Evolutionary conservation across 2,888 invertebrate genomes (phyloP), one percentile per base, ranked within the genome.

Genomic region (Euclidia mi): DNA sequence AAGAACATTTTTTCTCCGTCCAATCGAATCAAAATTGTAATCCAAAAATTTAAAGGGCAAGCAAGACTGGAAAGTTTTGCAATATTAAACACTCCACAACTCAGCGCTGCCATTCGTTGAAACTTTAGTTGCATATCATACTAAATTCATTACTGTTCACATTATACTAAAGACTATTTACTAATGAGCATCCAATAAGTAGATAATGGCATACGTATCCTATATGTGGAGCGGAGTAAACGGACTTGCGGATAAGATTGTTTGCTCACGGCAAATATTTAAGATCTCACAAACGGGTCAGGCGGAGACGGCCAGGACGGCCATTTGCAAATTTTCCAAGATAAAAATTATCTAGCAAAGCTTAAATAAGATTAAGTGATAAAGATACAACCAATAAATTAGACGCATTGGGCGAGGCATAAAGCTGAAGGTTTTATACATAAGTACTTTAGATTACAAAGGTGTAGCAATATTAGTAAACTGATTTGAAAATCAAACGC

Each of bases 281-380:
- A 90, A 85, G 81, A 85, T 81, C 87, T 84, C 86, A 78, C 87
- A 90, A 90, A 86, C 91, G 73, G 93, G 92, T 91, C 94, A 92
- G 86, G 78, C 87, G 71, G 76, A 83, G 85, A 84, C 83, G 85
- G 74, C 78, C 76, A 62, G 79, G 71, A 76, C 90, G 85, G 87
- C 91, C 91, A 91, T 92, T 92, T 86, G 90, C 88, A 90, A 92
- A 92, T 90, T 92, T 92, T 89, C 88, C 87, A 76, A 88, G 92
- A 93, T 92, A 92, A 92, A 91, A 92, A 87, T 91, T 87, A 91
- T 91, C 91, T 89, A 79, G 66, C 72, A 79, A 74, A 68, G 82
- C 82, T 90, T 89, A 85, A 89, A 88, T 82, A 82, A 87, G 91
- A 90, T 90, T 88, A 88, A 78, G 76, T 72, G 86, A 83, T 87